Evolutionary conservation across 2,113 vertebrate species (phyloP).

Genomic region (Lampris megalopsis): DNA sequence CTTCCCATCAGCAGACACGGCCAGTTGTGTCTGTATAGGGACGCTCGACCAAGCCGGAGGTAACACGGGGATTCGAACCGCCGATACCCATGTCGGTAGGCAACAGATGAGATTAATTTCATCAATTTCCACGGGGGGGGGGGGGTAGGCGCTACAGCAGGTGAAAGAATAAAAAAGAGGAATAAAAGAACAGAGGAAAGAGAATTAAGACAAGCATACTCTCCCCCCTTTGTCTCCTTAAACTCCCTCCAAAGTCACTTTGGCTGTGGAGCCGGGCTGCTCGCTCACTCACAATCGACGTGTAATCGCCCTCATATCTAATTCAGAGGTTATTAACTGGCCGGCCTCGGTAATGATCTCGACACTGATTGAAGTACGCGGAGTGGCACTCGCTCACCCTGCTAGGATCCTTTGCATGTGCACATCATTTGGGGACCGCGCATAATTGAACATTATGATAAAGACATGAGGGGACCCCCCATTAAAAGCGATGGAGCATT

Average conservation of each 20-base stretch:
- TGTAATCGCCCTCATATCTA: slow-evolving; percentile 61
- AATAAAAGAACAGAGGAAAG: no score
- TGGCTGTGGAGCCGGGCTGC: slow-evolving; percentile 32
- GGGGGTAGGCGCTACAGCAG: no score
- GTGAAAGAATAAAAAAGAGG: no score
- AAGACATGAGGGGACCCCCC: slow-evolving; percentile 58
- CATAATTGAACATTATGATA: slow-evolving; percentile 63
- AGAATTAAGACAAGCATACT: no score
- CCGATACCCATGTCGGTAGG: no score
- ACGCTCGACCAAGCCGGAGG: no score
- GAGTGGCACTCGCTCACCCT: slow-evolving; percentile 54
- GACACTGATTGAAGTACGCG: slow-evolving; percentile 52
- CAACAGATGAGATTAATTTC: no score
- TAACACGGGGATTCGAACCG: no score
- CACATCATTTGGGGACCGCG: slow-evolving; percentile 55
- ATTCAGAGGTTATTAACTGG: slow-evolving; percentile 53
- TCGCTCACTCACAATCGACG: slow-evolving; percentile 60
- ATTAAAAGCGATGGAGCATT: slow-evolving; percentile 61
- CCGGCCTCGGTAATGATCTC: slow-evolving; percentile 36
- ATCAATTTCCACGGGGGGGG: no score
- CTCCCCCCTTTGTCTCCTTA: no score
- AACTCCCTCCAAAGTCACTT: slow-evolving; percentile 40
- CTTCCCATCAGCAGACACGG: no score
- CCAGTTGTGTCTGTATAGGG: no score
- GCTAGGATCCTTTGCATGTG: slow-evolving; percentile 43